phyloP scores from a whole-genome alignment of 1,140 invertebrate genomes.

The Coptotermes formosanus region DNA sequence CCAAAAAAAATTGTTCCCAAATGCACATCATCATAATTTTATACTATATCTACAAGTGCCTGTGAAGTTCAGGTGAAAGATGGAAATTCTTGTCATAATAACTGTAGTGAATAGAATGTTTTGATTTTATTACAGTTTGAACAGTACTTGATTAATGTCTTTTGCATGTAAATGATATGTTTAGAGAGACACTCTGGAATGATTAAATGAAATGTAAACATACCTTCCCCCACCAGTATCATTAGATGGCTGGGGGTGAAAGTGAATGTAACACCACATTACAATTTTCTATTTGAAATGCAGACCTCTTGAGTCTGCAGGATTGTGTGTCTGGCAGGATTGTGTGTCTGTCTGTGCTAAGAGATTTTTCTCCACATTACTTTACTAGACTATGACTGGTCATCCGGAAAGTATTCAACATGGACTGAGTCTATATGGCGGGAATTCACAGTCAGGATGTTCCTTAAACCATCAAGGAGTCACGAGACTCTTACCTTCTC shows the following conservation, averaged over 20 bases:
- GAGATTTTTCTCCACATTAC: constrained; percentile 27
- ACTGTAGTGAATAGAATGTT: too few relatives aligned
- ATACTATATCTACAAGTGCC: too few relatives aligned
- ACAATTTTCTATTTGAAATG: not conserved
- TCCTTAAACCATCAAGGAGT: constrained; percentile 69
- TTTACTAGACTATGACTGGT: constrained; percentile 72
- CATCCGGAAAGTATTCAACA: constrained; percentile 75
- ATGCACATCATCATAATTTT: too few relatives aligned
- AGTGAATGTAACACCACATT: not conserved
- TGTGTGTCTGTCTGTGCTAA: constrained; percentile 12
- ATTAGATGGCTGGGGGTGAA: constrained; percentile 18
- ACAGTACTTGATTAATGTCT: too few relatives aligned
- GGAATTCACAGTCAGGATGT: constrained; percentile 71
- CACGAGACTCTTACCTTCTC: constrained; percentile 66
- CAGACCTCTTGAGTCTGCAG: constrained; percentile 29
- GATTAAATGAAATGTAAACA: too few relatives aligned
- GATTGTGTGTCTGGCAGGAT: constrained; percentile 36
- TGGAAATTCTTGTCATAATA: too few relatives aligned
- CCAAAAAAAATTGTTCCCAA: too few relatives aligned
- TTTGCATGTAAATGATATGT: too few relatives aligned
- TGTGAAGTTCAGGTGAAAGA: too few relatives aligned
- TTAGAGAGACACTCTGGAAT: too few relatives aligned
- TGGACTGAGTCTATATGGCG: constrained; percentile 92
- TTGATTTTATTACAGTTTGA: too few relatives aligned
- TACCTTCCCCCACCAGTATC: too few relatives aligned